phyloP scores from a whole-genome alignment of 2,888 invertebrate species.

The Drosophila putrida region DNA sequence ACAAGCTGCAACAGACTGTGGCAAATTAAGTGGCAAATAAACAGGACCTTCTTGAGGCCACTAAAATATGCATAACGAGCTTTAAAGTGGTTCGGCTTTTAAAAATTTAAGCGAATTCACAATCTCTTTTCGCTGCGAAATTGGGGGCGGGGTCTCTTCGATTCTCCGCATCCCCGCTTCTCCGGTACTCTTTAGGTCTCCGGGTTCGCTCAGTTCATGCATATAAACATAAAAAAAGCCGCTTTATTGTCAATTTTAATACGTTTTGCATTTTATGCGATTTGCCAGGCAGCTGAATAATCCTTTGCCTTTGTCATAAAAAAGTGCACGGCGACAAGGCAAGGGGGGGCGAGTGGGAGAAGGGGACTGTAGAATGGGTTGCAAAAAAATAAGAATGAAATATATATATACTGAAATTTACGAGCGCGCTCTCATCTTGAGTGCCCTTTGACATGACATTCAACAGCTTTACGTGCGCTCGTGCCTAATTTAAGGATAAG shows the following conservation, averaged over 20 bases:
- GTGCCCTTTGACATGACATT: constrained; percentile 76
- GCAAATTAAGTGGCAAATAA: constrained; percentile 81
- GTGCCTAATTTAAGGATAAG: constrained; percentile 82
- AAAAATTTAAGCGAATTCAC: constrained; percentile 53
- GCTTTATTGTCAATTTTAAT: constrained; percentile 82
- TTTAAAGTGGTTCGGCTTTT: constrained; percentile 67
- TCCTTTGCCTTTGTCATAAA: constrained; percentile 77
- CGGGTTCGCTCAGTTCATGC: constrained; percentile 32
- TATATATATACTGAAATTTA: constrained; percentile 53
- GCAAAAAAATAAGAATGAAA: constrained; percentile 19
- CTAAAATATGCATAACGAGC: constrained; percentile 75
- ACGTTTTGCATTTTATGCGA: constrained; percentile 80
- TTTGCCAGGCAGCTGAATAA: constrained; percentile 64
- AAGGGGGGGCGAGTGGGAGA: not conserved
- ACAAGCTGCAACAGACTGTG: constrained; percentile 67
- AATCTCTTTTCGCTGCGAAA: constrained; percentile 1
- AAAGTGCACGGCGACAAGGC: constrained; percentile 38
- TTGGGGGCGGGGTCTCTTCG: not conserved
- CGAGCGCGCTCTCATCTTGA: constrained; percentile 58
- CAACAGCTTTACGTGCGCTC: constrained; percentile 80
- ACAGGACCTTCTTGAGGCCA: constrained; percentile 68
- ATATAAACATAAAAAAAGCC: constrained; percentile 75
- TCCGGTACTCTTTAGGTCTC: not conserved
- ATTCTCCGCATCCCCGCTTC: not conserved
- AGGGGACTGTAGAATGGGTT: not conserved